Evolutionary conservation across 2,797 vertebrate genomes (phyloP), one percentile per base, ranked within the genome.

Genomic region (Lindbergichthys nudifrons): DNA sequence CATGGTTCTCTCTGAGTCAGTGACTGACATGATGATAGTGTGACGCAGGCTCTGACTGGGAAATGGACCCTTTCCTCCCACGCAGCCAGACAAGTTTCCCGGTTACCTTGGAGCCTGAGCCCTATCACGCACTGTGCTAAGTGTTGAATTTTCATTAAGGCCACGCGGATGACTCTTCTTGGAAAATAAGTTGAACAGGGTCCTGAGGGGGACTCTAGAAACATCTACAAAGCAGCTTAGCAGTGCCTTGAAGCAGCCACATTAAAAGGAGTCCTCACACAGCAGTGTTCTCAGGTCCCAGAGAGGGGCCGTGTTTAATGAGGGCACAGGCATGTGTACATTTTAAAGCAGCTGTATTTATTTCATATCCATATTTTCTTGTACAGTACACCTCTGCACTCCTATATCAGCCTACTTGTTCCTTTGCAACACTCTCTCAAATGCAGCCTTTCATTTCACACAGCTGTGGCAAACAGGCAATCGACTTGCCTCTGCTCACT

Each of bases 201-300:
- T 89, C 83, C 86, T 72, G 45, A 18, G 75, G 73, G 83, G 68
- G 60, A 57, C 74, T 59, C 79, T 71, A 82, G 83, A 82, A 77
- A 84, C 51, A 69, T 84, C 89, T 87, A 89, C 89, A 90, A 95
- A 91, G 82, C 71, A 63, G 79, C 69, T 56, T 69, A 48, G 81
- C 62, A 42, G 78, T 77, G 75, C 88, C 87, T 91, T 88, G 84
- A 87, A 88, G 89, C 87, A 81, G 15, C 15, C 66, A 68, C 0
- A 0, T 90, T 78, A 84, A 89, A 90, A 88, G 80, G 50, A 87
- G 72, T 90, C 71, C 77, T 80, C 77, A 68, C 70, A 65, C 75
- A 65, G 79, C 85, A 83, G 86, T 87, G 77, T 91, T 80, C 70
- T 67, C 3, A 13, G 80, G 86, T 90, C 73, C 74, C 71, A 4